phyloP scores from a whole-genome alignment of 2,888 invertebrate genomes.

The Archips crataeganus region DNA sequence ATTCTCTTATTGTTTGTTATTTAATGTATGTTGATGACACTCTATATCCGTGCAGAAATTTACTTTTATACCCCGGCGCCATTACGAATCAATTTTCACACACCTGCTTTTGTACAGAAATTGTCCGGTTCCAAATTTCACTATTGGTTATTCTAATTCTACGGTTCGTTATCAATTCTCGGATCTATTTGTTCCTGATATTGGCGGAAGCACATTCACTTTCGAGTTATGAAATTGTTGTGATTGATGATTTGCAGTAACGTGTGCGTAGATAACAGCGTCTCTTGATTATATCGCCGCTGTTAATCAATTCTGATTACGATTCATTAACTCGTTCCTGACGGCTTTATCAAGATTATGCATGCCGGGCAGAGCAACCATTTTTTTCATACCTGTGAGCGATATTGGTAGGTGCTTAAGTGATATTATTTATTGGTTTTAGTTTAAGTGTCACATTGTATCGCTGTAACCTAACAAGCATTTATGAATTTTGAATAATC shows the following conservation, averaged over 20 bases:
- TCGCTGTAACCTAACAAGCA: too few relatives aligned
- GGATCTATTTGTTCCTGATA: conserved; percentile 34
- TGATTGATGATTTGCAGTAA: conserved; percentile 57
- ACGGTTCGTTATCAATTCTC: conserved; percentile 24
- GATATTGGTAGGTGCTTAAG: too few relatives aligned
- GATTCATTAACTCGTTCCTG: conserved; percentile 49
- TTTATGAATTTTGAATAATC: too few relatives aligned
- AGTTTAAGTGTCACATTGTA: too few relatives aligned
- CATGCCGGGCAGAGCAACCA: conserved; percentile 32
- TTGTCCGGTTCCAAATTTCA: background rate
- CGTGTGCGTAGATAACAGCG: conserved; percentile 58
- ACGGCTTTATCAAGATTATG: conserved; percentile 49
- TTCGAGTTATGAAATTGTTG: conserved; percentile 57
- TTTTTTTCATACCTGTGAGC: background rate
- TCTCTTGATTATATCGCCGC: conserved; percentile 43
- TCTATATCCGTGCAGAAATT: background rate
- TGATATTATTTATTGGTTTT: too few relatives aligned
- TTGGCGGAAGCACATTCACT: conserved; percentile 51
- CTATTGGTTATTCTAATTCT: conserved; percentile 18
- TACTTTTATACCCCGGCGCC: background rate
- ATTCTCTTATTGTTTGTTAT: too few relatives aligned
- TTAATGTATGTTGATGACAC: background rate
- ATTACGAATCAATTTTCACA: conserved; percentile 19
- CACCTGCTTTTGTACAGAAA: background rate
- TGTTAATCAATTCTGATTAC: conserved; percentile 43